Base-by-base conservation (phyloP, 2,113 vertebrate species). In the Myanophis thanlyinensis region DNA sequence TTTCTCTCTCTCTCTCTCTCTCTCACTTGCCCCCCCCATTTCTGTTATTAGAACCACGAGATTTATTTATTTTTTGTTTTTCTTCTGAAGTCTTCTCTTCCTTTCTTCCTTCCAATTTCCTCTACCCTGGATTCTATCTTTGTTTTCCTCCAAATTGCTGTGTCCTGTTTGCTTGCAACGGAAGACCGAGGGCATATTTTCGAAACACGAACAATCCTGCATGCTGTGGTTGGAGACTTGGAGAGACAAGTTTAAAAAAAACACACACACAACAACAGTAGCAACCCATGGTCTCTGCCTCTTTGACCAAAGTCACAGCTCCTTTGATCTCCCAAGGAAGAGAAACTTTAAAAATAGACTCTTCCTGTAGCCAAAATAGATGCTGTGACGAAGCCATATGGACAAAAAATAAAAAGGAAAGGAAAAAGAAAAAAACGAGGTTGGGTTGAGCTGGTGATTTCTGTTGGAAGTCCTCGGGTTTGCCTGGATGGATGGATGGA, bases 361-460 rank as follows among this genome's bases (percentile, higher is more conserved):
- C 80, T 91, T 91, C 93, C 89, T 59, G 86, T 59, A 30, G n/a
- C 80, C 48, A 11, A 93, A 93, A 93, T 84, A 93, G 85, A 48
- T 6, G 12, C 44, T 8, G 85, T 35, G 49, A 73, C 48, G 18
- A 27, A 9, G 25, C 18, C 56, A 10, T 20, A 47, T 0, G 20
- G 40, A 3, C 35, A 23, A 53, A 73, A 5, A n/a, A n/a, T n/a
- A n/a, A n/a, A 88, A 12, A 2, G 0, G 8, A 27, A 27, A 25
- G 2, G 10, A 67, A 52, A 8, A 22, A 5, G 13, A 15, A 15
- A 87, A 2, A 25, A 23, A 12, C 11, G n/a, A n/a, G 20, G 54
- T 12, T 35, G n/a, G n/a, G 62, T 48, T 89, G 51, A 27, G 23
- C 27, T 73, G 23, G 27, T 40, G 35, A 12, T 40, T 30, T n/a